A percentile compares a stretch with the other conserved stretches of the same genome.
Conservation (phyloP, 1,140 invertebrate genomes). For the Lordiphosa collinella region DNA sequence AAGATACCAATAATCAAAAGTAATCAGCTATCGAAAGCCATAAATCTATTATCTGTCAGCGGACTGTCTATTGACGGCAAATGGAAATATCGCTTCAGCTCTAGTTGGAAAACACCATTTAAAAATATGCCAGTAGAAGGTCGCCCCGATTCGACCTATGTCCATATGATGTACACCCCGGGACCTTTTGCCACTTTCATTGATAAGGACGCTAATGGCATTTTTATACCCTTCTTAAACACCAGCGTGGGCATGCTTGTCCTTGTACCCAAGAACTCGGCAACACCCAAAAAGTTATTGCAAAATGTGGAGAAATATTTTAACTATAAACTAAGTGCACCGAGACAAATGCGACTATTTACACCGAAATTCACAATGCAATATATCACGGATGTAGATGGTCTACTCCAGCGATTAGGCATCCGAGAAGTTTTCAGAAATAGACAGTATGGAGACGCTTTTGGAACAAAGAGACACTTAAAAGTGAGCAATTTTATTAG, state of each 20-base stretch:
- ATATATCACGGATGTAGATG: not conserved
- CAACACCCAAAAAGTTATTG: not conserved
- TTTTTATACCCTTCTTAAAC: conserved; percentile 9
- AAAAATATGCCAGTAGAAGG: no score
- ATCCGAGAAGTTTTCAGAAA: not conserved
- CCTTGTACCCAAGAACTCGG: not conserved
- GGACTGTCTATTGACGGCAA: not conserved
- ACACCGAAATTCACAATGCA: conserved; percentile 4
- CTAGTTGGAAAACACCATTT: no score
- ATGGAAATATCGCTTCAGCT: not conserved
- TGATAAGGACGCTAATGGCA: not conserved
- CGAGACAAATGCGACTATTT: conserved; percentile 4
- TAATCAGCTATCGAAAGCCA: not conserved
- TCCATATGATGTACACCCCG: conserved; percentile 10
- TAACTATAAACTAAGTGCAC: not conserved
- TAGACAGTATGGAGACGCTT: not conserved
- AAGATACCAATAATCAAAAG: not conserved
- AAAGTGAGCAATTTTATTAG: not conserved
- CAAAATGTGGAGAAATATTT: conserved; percentile 6
- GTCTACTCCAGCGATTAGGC: not conserved
- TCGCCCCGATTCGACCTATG: not conserved
- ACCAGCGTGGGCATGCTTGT: conserved; percentile 8
- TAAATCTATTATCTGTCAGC: not conserved
- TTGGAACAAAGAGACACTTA: not conserved
- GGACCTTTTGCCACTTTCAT: not conserved